phyloP scores from a whole-genome alignment of 2,113 vertebrate genomes.

The Willisornis vidua region DNA sequence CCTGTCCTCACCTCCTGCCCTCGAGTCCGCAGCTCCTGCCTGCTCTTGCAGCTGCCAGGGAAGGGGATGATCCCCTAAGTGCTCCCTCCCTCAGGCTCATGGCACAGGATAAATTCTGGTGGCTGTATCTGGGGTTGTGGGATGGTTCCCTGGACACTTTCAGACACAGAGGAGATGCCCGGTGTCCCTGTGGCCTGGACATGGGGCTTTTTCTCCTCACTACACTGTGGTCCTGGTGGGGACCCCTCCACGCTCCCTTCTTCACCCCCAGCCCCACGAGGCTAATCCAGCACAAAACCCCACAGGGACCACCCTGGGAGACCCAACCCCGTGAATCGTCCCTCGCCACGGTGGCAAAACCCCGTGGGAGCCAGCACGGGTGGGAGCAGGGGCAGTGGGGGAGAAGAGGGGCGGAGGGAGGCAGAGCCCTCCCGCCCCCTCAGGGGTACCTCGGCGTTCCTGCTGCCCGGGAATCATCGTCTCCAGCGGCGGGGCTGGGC shows the following conservation, averaged over 20 bases:
- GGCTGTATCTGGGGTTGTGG: background rate
- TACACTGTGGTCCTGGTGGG: background rate
- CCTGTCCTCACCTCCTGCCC: background rate
- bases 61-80: fast-evolving
- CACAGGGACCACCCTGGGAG: background rate
- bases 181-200: background rate
- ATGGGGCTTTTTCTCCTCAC: background rate
- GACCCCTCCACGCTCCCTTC: background rate
- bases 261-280: fast-evolving
- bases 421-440: background rate
- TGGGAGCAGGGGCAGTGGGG: background rate
- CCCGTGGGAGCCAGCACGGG: background rate
- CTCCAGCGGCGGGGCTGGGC: background rate
- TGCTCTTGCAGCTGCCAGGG: fast-evolving
- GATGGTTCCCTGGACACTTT: fast-evolving
- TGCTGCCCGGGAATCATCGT: background rate
- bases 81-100: background rate
- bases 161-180: background rate
- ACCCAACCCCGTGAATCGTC: fast-evolving
- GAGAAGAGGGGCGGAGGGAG: no score
- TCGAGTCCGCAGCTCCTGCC: background rate
- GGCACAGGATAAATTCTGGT: background rate
- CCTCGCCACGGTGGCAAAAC: fast-evolving
- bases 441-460: slow-evolving; percentile 8
- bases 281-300: background rate